Evolutionary conservation across 2,888 invertebrate genomes (phyloP).

Genomic region (Phania funesta): DNA sequence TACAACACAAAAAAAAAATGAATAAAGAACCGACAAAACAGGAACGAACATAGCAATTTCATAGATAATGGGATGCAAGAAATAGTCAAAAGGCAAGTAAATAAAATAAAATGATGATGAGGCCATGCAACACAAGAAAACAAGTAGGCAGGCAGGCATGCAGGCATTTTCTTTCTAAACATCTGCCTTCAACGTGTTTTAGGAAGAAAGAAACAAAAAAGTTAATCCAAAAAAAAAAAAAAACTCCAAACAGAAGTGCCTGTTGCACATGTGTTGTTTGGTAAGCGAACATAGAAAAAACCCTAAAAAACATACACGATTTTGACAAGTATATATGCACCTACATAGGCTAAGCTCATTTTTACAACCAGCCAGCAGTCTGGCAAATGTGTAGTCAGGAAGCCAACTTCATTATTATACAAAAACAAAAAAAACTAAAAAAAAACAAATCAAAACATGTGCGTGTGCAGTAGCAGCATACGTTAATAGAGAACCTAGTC

Average conservation of each 20-base stretch:
- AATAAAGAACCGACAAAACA: slow-evolving; percentile 48
- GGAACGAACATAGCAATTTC: slow-evolving; percentile 62
- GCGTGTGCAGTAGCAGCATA: slow-evolving; percentile 64
- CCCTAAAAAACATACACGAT: slow-evolving; percentile 66
- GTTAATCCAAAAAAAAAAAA: neutral
- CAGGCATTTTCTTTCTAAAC: slow-evolving; percentile 50
- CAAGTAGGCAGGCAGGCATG: slow-evolving; percentile 27
- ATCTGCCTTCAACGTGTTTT: slow-evolving; percentile 64
- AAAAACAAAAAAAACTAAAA: neutral
- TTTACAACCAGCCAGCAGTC: slow-evolving; percentile 2
- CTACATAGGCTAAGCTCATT: slow-evolving; percentile 30
- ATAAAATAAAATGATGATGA: slow-evolving; percentile 40
- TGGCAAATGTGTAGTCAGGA: slow-evolving; percentile 28
- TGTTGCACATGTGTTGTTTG: slow-evolving; percentile 65
- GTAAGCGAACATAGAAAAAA: slow-evolving; percentile 40
- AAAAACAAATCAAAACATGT: slow-evolving; percentile 29
- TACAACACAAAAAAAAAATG: slow-evolving; percentile 1
- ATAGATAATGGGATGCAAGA: slow-evolving; percentile 66
- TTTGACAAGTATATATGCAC: slow-evolving; percentile 57
- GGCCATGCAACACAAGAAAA: slow-evolving; percentile 30
- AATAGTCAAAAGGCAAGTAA: slow-evolving; percentile 28
- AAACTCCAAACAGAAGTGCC: slow-evolving; percentile 41
- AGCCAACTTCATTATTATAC: neutral
- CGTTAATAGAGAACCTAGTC: slow-evolving; percentile 65
- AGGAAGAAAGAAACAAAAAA: slow-evolving; percentile 14